Base-by-base conservation (phyloP, 2,797 vertebrate species). In the Poeciliopsis presidionis region DNA sequence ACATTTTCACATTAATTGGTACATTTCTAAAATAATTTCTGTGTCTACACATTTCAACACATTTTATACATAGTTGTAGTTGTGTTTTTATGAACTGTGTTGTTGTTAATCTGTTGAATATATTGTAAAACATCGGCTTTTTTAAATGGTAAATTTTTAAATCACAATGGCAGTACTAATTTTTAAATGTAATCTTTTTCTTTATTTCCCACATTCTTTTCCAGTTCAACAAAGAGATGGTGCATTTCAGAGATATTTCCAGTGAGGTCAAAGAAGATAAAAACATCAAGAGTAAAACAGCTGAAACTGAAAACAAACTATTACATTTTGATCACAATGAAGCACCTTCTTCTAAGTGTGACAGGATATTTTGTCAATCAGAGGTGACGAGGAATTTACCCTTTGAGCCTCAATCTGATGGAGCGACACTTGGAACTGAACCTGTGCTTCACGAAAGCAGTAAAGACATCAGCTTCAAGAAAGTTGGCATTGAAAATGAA, bases 191-290 rank as follows among this genome's bases (percentile, higher is more conserved):
- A 13, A 43, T 22, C 7, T 22, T 43, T 25, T 33, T 13, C 7
- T 47, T 5, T 72, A 4, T 47, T 7, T 88, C 81, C 65, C 2
- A 57, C 25, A 71, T 77, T 86, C 16, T 90, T 76, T 85, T 86
- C 25, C 81, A 96, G 95, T 75, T 47, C 80, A 57, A 77, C 78
- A 89, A 81, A 90, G 73, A 79, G 22, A 55, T 36, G 67, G 41
- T 57, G 55, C 57, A 82, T n/a, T 28, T 51, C 4, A 22, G 72
- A 59, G 85, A 87, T 53, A 77, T 30, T 16, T 16, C 30, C 36
- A 81, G 20, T 67, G 61, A 86, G 7, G 5, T 77, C 65, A 82
- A 81, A 73, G 82, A 82, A 72, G 25, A 70, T 65, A 73, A 39
- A 74, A 80, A 43, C n/a, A 20, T 47, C n/a, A 16, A 87, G 77